Conservation (phyloP, 2,888 invertebrate genomes). For the Phengaris arion region DNA sequence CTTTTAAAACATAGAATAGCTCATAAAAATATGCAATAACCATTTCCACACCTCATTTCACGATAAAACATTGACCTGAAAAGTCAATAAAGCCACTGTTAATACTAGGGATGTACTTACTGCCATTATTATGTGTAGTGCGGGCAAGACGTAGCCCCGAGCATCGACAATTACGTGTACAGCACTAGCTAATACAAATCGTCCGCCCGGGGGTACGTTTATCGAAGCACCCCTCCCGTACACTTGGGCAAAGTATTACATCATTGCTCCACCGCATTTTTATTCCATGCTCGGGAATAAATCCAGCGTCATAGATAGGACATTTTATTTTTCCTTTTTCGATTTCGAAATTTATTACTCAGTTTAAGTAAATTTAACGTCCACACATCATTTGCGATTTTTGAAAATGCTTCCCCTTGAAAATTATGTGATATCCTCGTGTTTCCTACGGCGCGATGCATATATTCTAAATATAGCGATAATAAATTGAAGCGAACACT, state of each 20-base stretch:
- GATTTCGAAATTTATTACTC: constrained; percentile 25
- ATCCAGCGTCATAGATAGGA: constrained; percentile 45
- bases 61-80: constrained; percentile 20
- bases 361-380: constrained; percentile 22
- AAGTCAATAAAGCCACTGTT: constrained; percentile 34
- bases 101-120: constrained; percentile 37
- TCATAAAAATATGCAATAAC: neutral
- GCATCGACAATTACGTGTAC: constrained; percentile 75
- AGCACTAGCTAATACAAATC: constrained; percentile 78
- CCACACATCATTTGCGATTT: constrained; percentile 5
- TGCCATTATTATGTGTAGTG: constrained; percentile 60
- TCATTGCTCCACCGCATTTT: constrained; percentile 55
- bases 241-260: constrained; percentile 66
- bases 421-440: too few species aligned
- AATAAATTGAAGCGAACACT: too few species aligned
- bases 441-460: too few species aligned
- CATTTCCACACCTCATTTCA: constrained; percentile 34
- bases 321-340: constrained; percentile 30
- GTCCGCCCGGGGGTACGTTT: constrained; percentile 71
- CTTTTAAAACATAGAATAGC: neutral
- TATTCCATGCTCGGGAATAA: constrained; percentile 46
- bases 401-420: neutral
- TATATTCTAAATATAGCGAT: too few species aligned
- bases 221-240: constrained; percentile 53
- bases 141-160: constrained; percentile 57